Conservation (phyloP, 1,140 invertebrate species). For the Temnothorax longispinosus region DNA sequence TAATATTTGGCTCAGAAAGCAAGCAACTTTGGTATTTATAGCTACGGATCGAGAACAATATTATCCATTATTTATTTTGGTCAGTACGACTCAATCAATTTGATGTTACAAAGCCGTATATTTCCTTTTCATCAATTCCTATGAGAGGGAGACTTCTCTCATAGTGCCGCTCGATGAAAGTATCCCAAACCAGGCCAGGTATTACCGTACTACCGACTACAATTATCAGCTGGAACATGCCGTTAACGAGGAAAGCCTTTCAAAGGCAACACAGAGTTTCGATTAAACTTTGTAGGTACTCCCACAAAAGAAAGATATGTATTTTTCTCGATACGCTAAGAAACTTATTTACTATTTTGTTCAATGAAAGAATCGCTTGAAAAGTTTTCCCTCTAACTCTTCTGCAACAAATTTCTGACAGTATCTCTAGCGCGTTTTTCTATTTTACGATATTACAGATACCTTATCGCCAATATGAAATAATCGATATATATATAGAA, state of each 20-base stretch:
- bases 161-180: constrained; percentile 26
- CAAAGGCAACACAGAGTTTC: constrained; percentile 60
- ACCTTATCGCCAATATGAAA: neutral
- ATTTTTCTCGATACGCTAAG: constrained; percentile 41
- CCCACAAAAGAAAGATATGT: constrained; percentile 33
- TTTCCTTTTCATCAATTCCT: constrained; percentile 30
- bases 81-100: neutral
- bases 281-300: constrained; percentile 58
- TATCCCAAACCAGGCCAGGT: constrained; percentile 26
- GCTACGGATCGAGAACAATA: neutral
- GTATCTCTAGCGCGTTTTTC: neutral
- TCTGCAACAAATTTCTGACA: neutral
- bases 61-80: constrained; percentile 21
- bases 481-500: neutral
- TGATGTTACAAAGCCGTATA: neutral
- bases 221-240: constrained; percentile 60
- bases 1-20: neutral
- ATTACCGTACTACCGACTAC: constrained; percentile 41
- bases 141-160: neutral
- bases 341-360: constrained; percentile 47
- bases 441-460: neutral
- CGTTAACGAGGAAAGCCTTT: constrained; percentile 61
- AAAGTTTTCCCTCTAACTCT: constrained; percentile 7
- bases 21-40: neutral
- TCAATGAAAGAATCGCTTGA: constrained; percentile 20